Evolutionary conservation across 2,113 vertebrate species (phyloP).

Genomic region (Notarius quadriscutis): DNA sequence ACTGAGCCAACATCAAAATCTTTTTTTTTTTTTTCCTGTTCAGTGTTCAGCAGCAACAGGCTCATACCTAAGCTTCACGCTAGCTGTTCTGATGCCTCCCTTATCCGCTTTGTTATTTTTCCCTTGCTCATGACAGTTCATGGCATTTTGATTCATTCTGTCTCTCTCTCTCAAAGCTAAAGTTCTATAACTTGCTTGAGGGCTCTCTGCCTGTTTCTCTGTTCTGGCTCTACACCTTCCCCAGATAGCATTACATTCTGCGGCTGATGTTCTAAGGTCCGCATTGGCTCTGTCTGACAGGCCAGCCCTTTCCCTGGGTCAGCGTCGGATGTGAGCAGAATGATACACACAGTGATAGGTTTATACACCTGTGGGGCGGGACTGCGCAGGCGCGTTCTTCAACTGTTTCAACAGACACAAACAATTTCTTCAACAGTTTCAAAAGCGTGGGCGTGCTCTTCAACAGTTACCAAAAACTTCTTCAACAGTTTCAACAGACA

Average conservation of each 20-base stretch:
- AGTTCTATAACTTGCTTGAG: conserved; percentile 3
- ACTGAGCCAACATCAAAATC: conserved; percentile 36
- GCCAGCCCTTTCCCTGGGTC: no score
- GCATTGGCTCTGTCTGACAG: no score
- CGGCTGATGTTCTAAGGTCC: no score
- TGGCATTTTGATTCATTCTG: conserved; percentile 23
- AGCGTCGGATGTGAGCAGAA: no score
- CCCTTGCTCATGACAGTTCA: conserved; percentile 8
- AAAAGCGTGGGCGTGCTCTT: no score
- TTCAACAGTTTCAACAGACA: no score
- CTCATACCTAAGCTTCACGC: not conserved
- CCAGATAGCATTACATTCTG: not conserved
- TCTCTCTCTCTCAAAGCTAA: not conserved
- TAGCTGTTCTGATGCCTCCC: conserved; percentile 40
- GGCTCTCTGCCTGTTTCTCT: not conserved
- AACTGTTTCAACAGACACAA: no score
- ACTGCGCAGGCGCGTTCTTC: no score
- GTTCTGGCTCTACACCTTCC: not conserved
- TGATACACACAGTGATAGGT: no score
- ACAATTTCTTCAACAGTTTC: no score
- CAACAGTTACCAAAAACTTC: no score
- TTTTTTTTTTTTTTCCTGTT: not conserved
- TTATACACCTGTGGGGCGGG: no score
- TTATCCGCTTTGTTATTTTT: conserved; percentile 12
- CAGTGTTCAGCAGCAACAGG: conserved; percentile 14